phyloP scores from a whole-genome alignment of 2,113 vertebrate species.

The Ancistrus triradiatus region DNA sequence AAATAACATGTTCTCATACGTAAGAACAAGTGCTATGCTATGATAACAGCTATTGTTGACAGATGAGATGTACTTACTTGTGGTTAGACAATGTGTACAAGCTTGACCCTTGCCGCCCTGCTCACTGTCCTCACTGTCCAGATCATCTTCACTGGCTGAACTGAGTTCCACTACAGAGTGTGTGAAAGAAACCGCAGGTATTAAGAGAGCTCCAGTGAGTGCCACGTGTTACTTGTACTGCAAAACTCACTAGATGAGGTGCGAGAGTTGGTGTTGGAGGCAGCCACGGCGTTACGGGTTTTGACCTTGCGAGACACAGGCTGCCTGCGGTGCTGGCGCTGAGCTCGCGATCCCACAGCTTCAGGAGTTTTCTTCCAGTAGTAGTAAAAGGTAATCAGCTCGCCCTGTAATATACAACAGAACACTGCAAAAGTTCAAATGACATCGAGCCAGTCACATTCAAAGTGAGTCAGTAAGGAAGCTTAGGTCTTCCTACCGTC shows the following conservation, averaged over 20 bases:
- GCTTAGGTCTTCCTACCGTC: slow-evolving; percentile 78
- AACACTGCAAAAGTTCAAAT: background rate
- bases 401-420: slow-evolving; percentile 74
- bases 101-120: slow-evolving; percentile 91
- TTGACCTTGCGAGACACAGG: slow-evolving; percentile 95
- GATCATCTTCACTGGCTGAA: slow-evolving; percentile 95
- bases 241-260: slow-evolving; percentile 88
- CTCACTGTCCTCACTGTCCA: slow-evolving; percentile 97
- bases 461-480: background rate
- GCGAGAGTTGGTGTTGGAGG: slow-evolving; percentile 81
- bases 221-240: too few species aligned
- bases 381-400: slow-evolving; percentile 98
- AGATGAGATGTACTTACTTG: slow-evolving; percentile 71
- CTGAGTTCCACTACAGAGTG: slow-evolving; percentile 84
- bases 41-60: background rate
- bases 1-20: too few species aligned
- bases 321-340: slow-evolving; percentile 89
- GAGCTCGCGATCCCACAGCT: slow-evolving; percentile 89
- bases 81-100: slow-evolving; percentile 93
- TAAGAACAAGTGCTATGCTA: too few species aligned
- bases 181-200: background rate
- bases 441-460: background rate
- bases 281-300: slow-evolving; percentile 86
- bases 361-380: slow-evolving; percentile 99
- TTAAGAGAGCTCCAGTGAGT: background rate